phyloP scores from a whole-genome alignment of 2,113 vertebrate genomes.

The Gymnocephalus cernua region DNA sequence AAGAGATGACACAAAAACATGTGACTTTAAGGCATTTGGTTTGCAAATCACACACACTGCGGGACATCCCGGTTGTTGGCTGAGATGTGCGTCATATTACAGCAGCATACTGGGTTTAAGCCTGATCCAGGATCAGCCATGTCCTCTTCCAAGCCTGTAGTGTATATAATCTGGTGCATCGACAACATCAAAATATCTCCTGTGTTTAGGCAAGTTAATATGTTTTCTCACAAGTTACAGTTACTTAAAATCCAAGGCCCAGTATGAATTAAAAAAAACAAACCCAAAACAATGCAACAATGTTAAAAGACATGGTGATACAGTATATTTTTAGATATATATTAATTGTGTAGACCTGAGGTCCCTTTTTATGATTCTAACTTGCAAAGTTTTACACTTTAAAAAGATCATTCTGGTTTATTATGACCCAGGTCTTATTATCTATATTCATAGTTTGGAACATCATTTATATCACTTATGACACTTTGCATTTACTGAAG shows the following conservation, averaged over 20 bases:
- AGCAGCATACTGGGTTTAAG: neutral
- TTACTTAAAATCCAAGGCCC: neutral
- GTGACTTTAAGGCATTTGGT: neutral
- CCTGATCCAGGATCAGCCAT: neutral
- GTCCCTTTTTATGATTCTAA: neutral
- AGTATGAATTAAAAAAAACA: neutral
- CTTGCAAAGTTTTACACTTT: no score
- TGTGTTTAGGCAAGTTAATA: neutral
- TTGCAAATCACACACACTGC: neutral
- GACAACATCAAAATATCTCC: neutral
- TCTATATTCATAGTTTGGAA: no score
- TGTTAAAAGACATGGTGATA: neutral
- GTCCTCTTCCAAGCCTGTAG: neutral
- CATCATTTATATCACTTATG: neutral
- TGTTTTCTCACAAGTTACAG: no score
- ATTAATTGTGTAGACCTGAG: neutral
- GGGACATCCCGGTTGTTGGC: neutral
- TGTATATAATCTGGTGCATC: slow-evolving; percentile 1
- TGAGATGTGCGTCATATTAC: neutral
- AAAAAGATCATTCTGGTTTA: no score
- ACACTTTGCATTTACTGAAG: neutral
- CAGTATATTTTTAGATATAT: neutral
- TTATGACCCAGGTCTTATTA: no score
- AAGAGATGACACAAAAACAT: neutral
- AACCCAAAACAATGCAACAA: neutral